Percentiles rank a stretch among this genome's conserved stretches.
Evolutionary conservation across 2,797 vertebrate genomes (phyloP).

Genomic region (Gymnothorax reevesii): DNA sequence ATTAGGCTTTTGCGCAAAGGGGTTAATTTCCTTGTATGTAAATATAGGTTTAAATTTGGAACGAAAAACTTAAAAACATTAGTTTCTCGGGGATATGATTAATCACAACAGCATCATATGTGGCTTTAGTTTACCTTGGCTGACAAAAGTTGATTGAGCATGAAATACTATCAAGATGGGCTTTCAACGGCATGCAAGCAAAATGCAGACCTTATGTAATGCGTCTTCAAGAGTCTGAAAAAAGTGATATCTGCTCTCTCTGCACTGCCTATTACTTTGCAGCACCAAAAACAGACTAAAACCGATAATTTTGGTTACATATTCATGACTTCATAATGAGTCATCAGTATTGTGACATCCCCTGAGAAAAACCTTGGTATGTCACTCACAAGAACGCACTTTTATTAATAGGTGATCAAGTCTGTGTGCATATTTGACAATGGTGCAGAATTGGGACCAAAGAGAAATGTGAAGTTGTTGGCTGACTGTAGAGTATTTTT

Average conservation of each 20-base stretch:
- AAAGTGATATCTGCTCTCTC: neutral
- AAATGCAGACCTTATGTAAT: neutral
- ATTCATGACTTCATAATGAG: neutral
- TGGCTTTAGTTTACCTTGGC: conserved; percentile 11
- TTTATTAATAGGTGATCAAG: neutral
- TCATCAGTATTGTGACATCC: neutral
- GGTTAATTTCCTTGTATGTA: neutral
- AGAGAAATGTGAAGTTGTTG: neutral
- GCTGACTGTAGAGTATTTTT: neutral
- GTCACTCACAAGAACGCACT: neutral
- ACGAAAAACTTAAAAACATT: conserved; percentile 11
- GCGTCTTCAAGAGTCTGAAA: neutral
- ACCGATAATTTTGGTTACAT: neutral
- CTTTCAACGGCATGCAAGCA: conserved; percentile 8
- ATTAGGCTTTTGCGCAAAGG: too few species aligned
- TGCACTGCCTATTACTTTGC: neutral
- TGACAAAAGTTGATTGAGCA: conserved; percentile 23
- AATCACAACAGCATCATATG: conserved; percentile 1
- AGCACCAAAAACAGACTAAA: neutral
- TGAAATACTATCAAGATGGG: conserved; percentile 1
- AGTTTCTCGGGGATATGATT: conserved; percentile 14
- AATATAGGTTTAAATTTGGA: neutral
- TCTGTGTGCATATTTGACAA: neutral
- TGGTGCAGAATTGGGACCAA: neutral
- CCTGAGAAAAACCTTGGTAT: neutral